These are phyloP conservation scores for Tenthredo amoena DNA, from an alignment of 2,888 invertebrate species.

Conservation along the genomic window DNA sequence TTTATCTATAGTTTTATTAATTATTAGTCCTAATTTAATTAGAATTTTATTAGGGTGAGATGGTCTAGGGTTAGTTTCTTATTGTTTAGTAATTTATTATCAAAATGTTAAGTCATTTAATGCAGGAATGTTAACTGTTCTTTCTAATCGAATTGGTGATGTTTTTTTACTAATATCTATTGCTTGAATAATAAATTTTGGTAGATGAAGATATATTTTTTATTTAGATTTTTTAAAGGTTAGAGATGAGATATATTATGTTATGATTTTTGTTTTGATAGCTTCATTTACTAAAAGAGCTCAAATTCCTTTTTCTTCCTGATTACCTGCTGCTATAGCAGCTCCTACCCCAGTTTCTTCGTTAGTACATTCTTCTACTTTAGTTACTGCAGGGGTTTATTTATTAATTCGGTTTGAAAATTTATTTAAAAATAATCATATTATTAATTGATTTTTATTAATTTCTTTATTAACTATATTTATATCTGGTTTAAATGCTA, in stretches of 20 bases:
- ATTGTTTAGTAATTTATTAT: constrained; percentile 87
- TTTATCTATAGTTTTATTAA: constrained; percentile 84
- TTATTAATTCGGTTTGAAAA: constrained; percentile 86
- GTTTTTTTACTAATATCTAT: constrained; percentile 83
- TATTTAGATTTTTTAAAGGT: constrained; percentile 79
- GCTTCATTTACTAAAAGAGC: constrained; percentile 88
- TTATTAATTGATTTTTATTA: constrained; percentile 79
- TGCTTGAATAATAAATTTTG: constrained; percentile 81
- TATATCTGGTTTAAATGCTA: constrained; percentile 82
- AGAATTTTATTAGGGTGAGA: constrained; percentile 87
- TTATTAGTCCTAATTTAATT: constrained; percentile 85
- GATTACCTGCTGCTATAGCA: constrained; percentile 87
- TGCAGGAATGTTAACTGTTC: constrained; percentile 86
- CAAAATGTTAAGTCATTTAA: constrained; percentile 85
- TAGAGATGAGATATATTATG: constrained; percentile 75
- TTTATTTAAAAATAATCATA: constrained; percentile 73
- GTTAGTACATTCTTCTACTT: constrained; percentile 88
- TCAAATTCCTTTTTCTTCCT: constrained; percentile 90
- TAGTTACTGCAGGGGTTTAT: constrained; percentile 89
- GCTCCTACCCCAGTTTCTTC: constrained; percentile 89
- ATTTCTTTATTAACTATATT: constrained; percentile 82
- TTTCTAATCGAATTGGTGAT: constrained; percentile 88
- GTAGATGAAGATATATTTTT: constrained; percentile 80
- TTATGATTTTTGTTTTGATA: constrained; percentile 71
- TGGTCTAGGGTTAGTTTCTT: constrained; percentile 86